Conservation (phyloP, 1,140 invertebrate genomes). For the Armadillidium nasatum region DNA sequence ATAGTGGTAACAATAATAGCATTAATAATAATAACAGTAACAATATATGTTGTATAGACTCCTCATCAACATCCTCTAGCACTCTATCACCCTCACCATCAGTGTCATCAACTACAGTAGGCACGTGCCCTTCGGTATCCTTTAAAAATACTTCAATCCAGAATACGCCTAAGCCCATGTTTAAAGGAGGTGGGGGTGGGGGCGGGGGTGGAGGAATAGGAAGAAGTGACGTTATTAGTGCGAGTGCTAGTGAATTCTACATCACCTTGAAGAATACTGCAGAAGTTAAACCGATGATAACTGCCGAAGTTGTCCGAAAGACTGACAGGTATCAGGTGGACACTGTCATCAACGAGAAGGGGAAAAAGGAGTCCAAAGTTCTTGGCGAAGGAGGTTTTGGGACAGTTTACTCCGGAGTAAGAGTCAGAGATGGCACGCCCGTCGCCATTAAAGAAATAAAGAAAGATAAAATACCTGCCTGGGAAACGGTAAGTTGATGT, state of each 20-base stretch:
- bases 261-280: neutral
- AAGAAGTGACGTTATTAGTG: neutral
- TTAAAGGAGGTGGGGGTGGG: too few relatives aligned
- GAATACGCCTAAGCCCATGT: neutral
- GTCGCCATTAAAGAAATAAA: conserved; percentile 26
- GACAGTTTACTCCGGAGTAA: conserved; percentile 53
- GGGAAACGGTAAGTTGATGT: conserved; percentile 28
- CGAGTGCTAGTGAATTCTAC: neutral
- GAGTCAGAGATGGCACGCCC: conserved; percentile 52
- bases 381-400: conserved; percentile 57
- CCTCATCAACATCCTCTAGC: too few relatives aligned
- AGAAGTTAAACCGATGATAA: neutral
- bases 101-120: neutral
- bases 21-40: too few relatives aligned
- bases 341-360: neutral
- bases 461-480: conserved; percentile 19
- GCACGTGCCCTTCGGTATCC: neutral
- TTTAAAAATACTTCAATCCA: neutral
- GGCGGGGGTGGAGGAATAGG: too few relatives aligned
- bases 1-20: too few relatives aligned
- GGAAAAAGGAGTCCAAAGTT: conserved; percentile 35
- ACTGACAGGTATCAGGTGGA: neutral
- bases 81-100: neutral
- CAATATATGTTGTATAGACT: neutral
- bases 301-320: neutral